These are phyloP conservation scores for Diaprepes abbreviatus DNA, from an alignment of 2,888 invertebrate genomes.

Conservation along the genomic window DNA sequence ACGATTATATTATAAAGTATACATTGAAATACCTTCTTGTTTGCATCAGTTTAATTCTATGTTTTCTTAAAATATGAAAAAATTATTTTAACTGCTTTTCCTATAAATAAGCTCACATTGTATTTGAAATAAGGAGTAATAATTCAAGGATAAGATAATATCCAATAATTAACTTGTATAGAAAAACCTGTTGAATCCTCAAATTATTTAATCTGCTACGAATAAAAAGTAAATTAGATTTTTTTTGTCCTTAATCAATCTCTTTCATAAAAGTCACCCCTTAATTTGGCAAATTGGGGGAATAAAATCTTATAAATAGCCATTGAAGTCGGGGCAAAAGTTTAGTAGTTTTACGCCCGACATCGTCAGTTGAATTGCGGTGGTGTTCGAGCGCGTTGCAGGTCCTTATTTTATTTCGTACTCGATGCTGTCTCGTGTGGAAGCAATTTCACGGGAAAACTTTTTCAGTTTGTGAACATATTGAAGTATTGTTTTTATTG, in stretches of 20 bases:
- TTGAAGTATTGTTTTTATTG: slow-evolving; percentile 4
- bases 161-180: too few species aligned
- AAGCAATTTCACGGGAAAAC: slow-evolving; percentile 35
- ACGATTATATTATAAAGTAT: too few species aligned
- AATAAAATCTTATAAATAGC: slow-evolving; percentile 48
- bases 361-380: slow-evolving; percentile 44
- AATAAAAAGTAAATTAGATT: slow-evolving; percentile 22
- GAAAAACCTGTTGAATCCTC: too few species aligned
- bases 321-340: slow-evolving; percentile 45
- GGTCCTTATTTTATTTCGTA: slow-evolving; percentile 34
- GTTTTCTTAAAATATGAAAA: too few species aligned
- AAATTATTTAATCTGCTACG: too few species aligned
- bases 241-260: slow-evolving; percentile 34
- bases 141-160: too few species aligned
- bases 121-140: too few species aligned
- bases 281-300: slow-evolving; percentile 48
- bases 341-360: slow-evolving; percentile 46
- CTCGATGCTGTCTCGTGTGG: slow-evolving; percentile 28
- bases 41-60: too few species aligned
- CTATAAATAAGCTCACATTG: too few species aligned
- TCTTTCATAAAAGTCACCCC: slow-evolving; percentile 37
- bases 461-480: slow-evolving; percentile 25
- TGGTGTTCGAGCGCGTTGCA: slow-evolving; percentile 33
- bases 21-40: too few species aligned
- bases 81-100: too few species aligned